These are phyloP conservation scores for Camarhynchus parvulus DNA, from an alignment of 2,113 vertebrate species.

Conservation along the genomic window DNA sequence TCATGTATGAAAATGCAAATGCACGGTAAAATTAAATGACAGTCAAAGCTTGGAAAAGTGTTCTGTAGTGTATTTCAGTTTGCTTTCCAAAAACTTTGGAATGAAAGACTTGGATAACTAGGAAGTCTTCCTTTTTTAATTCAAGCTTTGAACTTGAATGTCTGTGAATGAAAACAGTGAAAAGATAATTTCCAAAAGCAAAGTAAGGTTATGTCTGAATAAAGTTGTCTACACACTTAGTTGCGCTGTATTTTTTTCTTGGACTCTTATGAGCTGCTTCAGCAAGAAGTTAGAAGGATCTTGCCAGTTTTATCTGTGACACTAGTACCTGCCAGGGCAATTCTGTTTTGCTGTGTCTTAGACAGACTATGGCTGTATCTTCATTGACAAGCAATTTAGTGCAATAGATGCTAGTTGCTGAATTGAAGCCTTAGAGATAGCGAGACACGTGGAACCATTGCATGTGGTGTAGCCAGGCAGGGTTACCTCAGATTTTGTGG, in stretches of 20 bases:
- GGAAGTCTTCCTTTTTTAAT: not conserved
- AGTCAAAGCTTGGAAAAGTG: not conserved
- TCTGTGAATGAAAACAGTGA: not conserved
- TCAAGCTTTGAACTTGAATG: not conserved
- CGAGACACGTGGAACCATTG: not conserved
- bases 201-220: not conserved
- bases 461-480: not conserved
- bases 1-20: not conserved
- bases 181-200: not conserved
- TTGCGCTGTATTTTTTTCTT: not conserved
- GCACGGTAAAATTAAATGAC: not conserved
- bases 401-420: not conserved
- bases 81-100: not conserved
- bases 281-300: not conserved
- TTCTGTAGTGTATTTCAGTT: not conserved
- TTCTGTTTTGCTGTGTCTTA: not conserved
- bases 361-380: not conserved
- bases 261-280: not conserved
- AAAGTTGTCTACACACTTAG: not conserved
- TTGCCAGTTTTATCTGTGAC: not conserved
- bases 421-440: not conserved
- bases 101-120: not conserved
- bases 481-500: not conserved
- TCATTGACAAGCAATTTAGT: not conserved
- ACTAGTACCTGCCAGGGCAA: not conserved